Base-by-base conservation (phyloP, 2,797 vertebrate species). In the Molossus molossus region DNA sequence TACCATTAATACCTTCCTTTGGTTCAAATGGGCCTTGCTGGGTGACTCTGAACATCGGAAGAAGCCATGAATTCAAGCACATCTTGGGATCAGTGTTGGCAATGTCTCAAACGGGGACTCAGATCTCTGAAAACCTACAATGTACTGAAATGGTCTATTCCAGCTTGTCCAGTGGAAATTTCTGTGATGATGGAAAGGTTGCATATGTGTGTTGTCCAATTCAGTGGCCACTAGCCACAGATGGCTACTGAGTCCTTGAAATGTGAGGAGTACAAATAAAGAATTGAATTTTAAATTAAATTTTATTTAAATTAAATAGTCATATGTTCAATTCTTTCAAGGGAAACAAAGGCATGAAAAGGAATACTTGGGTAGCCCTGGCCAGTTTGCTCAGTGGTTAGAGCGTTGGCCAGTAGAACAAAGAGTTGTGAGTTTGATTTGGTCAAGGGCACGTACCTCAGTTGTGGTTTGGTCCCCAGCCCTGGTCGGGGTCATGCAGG, bases 251-350 rank as follows among this genome's bases (percentile, higher is more conserved):
- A 70, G 21, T 14, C 45, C 33, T 94, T 82, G 15, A 84, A 70
- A 72, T 90, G 20, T 87, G 77, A 83, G 2, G 57, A 27, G 18
- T 69, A 25, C 13, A 85, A 53, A 60, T 29, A 1, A 50, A 75
- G 37, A 94, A 57, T 53, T 50, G 14, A 94, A 69, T 86, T 88
- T 89, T 70, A 17, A 37, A 14, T 45, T 82, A 65, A 55, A 60
- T 72, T 87, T 29, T 40, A 58, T 80, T 58, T 50, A 50, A 60
- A 40, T 65, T 48, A 77, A 65, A 82, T 77, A 53, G 9, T 15
- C n/a, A 11, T 29, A 65, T 11, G 5, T 89, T 8, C 20, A 76
- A n/a, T 60, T 92, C 29, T 87, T 92, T 94, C 40, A 67, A 87
- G 75, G 48, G 57, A 58, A 82, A 57, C 25, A 90, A 53, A 92